Evolutionary conservation across 1,140 invertebrate genomes (phyloP).

Genomic region (Caenorhabditis briggsae): DNA sequence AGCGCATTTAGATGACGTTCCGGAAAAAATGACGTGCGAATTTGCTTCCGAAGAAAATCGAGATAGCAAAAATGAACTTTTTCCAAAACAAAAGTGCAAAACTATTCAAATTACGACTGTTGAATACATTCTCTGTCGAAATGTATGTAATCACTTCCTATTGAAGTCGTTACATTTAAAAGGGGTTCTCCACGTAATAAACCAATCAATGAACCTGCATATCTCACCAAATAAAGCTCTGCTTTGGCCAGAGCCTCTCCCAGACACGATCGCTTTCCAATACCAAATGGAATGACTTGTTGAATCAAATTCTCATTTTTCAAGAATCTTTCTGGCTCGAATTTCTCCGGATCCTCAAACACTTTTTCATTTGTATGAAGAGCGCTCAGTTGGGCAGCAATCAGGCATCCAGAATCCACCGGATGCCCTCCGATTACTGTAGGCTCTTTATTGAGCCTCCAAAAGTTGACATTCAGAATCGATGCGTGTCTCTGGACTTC

Average conservation of each 20-base stretch:
- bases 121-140: no score
- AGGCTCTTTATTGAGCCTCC: slow-evolving; percentile 17
- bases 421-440: background rate
- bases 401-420: slow-evolving; percentile 3
- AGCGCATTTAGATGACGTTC: no score
- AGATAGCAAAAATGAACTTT: no score
- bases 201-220: no score
- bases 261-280: slow-evolving; percentile 63
- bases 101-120: no score
- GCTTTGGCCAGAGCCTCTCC: slow-evolving; percentile 44
- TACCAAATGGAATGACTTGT: slow-evolving; percentile 64
- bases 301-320: slow-evolving; percentile 57
- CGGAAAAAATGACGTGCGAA: no score
- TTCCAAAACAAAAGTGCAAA: no score
- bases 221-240: slow-evolving; percentile 19
- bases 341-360: background rate
- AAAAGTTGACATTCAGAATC: slow-evolving; percentile 62
- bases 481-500: slow-evolving; percentile 63
- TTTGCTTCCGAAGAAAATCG: no score
- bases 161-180: no score
- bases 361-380: slow-evolving; percentile 13
- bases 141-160: no score
- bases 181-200: no score
- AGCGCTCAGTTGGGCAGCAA: background rate
- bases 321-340: background rate